Evolutionary conservation across 2,888 invertebrate species (phyloP).

Genomic region (Netelia fuscicornis): DNA sequence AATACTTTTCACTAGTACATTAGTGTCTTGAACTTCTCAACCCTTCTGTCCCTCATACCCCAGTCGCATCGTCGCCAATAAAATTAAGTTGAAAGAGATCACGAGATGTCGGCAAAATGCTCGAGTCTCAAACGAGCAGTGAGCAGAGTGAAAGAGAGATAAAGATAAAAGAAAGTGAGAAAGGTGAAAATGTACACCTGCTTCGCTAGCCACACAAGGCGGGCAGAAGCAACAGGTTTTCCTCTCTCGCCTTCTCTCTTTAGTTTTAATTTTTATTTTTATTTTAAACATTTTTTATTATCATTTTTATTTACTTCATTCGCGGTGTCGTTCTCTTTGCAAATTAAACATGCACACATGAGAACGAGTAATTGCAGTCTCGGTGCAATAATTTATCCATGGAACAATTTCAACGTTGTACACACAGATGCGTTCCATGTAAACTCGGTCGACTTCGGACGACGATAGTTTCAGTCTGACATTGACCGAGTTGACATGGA

Average conservation of each 20-base stretch:
- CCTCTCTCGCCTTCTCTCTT: background rate
- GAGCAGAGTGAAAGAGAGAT: conserved; percentile 14
- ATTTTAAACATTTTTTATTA: background rate
- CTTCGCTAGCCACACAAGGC: conserved; percentile 11
- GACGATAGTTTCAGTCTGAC: background rate
- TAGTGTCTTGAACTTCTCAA: background rate
- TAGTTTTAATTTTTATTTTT: background rate
- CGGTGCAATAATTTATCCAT: conserved; percentile 29
- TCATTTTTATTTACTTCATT: conserved; percentile 32
- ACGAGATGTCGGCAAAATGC: background rate
- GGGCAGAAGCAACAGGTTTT: conserved; percentile 44
- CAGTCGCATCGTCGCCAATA: conserved; percentile 5
- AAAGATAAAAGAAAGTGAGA: conserved; percentile 48
- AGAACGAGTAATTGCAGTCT: conserved; percentile 42
- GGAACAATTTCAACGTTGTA: conserved; percentile 9
- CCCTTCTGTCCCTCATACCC: background rate
- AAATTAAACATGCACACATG: conserved; percentile 44
- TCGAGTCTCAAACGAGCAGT: background rate
- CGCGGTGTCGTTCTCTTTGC: conserved; percentile 31
- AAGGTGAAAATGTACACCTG: conserved; percentile 42
- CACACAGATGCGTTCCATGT: background rate
- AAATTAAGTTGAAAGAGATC: conserved; percentile 21
- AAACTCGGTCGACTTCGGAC: too few relatives aligned
- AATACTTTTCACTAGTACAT: conserved; percentile 41
- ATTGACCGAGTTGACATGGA: background rate